phyloP scores from a whole-genome alignment of 2,797 vertebrate genomes.

The Xyrichtys novacula region DNA sequence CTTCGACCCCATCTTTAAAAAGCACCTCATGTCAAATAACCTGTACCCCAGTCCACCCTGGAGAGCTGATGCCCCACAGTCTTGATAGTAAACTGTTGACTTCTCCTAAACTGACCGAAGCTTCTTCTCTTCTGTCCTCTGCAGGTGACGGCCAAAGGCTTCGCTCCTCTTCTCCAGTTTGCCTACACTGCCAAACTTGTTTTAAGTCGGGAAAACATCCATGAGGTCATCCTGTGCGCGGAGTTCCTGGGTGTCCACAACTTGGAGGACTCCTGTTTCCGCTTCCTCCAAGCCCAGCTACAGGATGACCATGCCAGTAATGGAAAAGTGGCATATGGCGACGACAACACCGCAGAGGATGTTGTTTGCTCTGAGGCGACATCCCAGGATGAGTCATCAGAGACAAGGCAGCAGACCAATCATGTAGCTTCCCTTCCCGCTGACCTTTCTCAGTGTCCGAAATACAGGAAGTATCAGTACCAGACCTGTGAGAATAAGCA shows the following conservation, averaged over 20 bases:
- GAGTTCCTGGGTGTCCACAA: conserved; percentile 95
- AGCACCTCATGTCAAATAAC: no score
- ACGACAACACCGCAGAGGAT: conserved; percentile 73
- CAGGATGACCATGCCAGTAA: conserved; percentile 88
- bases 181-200: conserved; percentile 97
- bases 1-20: no score
- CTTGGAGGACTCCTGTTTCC: conserved; percentile 96
- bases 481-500: conserved; percentile 90
- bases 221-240: conserved; percentile 94
- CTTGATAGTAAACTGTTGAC: background rate
- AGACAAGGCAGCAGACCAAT: conserved; percentile 76
- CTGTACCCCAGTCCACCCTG: no score
- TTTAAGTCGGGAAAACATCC: conserved; percentile 94
- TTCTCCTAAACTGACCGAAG: conserved; percentile 1
- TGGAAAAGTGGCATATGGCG: conserved; percentile 80
- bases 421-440: conserved; percentile 70
- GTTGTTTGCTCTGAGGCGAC: conserved; percentile 63
- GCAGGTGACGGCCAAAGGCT: conserved; percentile 95
- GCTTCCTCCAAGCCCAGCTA: conserved; percentile 93
- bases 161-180: conserved; percentile 94
- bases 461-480: conserved; percentile 93
- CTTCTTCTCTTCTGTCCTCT: conserved; percentile 34
- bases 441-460: conserved; percentile 87
- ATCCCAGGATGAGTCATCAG: conserved; percentile 69
- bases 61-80: no score